phyloP scores from a whole-genome alignment of 1,140 invertebrate species.

The Drosophila nasuta region DNA sequence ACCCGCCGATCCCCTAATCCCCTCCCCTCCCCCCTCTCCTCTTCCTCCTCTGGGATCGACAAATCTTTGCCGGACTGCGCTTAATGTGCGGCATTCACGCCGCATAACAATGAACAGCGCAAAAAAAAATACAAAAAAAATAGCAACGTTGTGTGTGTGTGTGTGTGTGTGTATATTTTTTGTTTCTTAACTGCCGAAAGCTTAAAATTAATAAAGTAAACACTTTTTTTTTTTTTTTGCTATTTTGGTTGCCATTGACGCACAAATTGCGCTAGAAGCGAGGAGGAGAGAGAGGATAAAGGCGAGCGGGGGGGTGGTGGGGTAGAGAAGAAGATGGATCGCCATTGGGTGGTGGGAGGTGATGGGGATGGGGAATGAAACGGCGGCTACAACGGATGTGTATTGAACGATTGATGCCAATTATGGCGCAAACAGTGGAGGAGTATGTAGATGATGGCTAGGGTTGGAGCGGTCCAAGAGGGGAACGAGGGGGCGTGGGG shows the following conservation, averaged over 20 bases:
- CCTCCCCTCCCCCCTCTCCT: not conserved
- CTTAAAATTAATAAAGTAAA: constrained; percentile 83
- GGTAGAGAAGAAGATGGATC: constrained; percentile 6
- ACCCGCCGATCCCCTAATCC: not conserved
- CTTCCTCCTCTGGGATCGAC: too few relatives aligned
- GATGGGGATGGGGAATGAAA: constrained; percentile 18
- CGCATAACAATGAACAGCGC: constrained; percentile 64
- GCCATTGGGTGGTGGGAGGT: constrained; percentile 26
- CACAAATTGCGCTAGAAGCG: constrained; percentile 62
- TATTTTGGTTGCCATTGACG: constrained; percentile 64
- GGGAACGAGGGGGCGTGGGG: not conserved
- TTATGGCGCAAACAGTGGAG: constrained; percentile 12
- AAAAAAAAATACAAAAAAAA: constrained; percentile 4
- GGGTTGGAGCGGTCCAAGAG: not conserved
- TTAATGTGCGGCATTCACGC: constrained; percentile 72
- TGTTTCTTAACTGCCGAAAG: constrained; percentile 75
- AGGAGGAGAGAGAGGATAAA: not conserved
- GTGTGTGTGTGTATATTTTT: too few relatives aligned
- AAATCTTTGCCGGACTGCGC: constrained; percentile 34
- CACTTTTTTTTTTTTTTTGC: constrained; percentile 44
- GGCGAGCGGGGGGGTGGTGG: too few relatives aligned
- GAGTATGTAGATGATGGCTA: too few relatives aligned
- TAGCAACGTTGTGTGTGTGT: constrained; percentile 40
- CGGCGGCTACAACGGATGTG: constrained; percentile 30
- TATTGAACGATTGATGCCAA: constrained; percentile 53